Conservation (phyloP, 1,140 invertebrate species). For the Brachionus sp. region DNA sequence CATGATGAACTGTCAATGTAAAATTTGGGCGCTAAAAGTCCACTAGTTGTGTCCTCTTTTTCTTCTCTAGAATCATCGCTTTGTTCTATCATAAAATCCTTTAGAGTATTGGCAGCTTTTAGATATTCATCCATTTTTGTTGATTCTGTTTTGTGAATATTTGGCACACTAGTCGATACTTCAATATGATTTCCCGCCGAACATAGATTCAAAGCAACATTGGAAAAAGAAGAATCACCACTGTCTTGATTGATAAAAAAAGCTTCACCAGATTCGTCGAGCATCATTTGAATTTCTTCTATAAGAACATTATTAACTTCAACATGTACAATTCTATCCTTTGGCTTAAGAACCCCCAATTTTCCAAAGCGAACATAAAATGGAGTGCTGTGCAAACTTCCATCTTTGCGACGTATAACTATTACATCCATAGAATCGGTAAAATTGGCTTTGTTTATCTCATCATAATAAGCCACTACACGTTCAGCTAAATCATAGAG, state of each 20-base stretch:
- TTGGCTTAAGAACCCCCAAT: constrained; percentile 85
- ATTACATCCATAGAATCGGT: constrained; percentile 98
- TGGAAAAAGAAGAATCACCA: background rate
- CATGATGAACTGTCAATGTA: constrained; percentile 9
- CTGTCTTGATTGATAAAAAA: constrained; percentile 83
- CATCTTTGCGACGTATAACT: constrained; percentile 91
- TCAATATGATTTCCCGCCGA: background rate
- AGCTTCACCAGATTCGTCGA: constrained; percentile 95
- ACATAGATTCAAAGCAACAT: background rate
- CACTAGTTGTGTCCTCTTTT: background rate
- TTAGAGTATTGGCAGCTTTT: constrained; percentile 7
- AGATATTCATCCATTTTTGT: constrained; percentile 8
- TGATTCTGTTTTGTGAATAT: background rate
- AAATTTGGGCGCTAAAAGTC: background rate
- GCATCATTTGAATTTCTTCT: constrained; percentile 96
- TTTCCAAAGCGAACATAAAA: constrained; percentile 99
- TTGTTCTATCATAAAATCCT: background rate
- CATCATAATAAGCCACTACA: constrained; percentile 10
- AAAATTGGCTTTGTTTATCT: constrained; percentile 67
- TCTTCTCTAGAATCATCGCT: background rate
- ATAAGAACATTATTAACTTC: constrained; percentile 91
- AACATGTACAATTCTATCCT: constrained; percentile 98
- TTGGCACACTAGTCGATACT: background rate
- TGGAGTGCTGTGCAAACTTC: constrained; percentile 86
- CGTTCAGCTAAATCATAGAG: constrained; percentile 8